Evolutionary conservation across 2,113 vertebrate species (phyloP).

Genomic region (Cathartes aura): DNA sequence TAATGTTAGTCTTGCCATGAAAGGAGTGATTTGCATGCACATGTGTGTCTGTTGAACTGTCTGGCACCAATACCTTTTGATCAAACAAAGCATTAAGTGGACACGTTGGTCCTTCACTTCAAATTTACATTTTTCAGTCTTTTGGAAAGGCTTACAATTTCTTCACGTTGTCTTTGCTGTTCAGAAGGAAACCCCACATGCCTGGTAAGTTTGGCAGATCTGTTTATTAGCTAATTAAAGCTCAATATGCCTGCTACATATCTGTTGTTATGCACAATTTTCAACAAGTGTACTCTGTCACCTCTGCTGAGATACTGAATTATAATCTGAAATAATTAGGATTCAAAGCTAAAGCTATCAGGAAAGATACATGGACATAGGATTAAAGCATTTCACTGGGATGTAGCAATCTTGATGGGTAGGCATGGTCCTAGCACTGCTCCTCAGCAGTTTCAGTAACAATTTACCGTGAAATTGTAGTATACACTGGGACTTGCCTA

Average conservation of each 20-base stretch:
- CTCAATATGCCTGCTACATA: rapidly evolving
- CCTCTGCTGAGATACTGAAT: neutral
- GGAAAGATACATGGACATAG: neutral
- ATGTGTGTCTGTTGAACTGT: neutral
- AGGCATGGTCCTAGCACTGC: neutral
- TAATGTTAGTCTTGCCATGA: neutral
- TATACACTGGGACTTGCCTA: neutral
- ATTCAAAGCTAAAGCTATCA: neutral
- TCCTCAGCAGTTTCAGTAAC: neutral
- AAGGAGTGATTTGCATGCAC: neutral
- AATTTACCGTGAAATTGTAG: neutral
- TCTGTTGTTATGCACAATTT: neutral
- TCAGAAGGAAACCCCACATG: neutral
- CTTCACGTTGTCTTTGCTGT: neutral
- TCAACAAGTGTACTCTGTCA: neutral
- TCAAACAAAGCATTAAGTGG: neutral
- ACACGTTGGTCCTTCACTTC: neutral
- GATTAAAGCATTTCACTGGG: neutral
- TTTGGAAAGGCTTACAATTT: neutral
- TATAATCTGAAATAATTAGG: neutral
- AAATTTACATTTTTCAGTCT: neutral
- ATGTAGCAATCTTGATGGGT: neutral
- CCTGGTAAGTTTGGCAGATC: neutral
- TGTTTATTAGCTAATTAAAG: neutral
- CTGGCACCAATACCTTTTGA: neutral